A percentile compares a stretch with the other conserved stretches of the same genome.
These are phyloP conservation scores for Mayetiola destructor DNA, from an alignment of 2,888 invertebrate species.

Conservation along the genomic window DNA sequence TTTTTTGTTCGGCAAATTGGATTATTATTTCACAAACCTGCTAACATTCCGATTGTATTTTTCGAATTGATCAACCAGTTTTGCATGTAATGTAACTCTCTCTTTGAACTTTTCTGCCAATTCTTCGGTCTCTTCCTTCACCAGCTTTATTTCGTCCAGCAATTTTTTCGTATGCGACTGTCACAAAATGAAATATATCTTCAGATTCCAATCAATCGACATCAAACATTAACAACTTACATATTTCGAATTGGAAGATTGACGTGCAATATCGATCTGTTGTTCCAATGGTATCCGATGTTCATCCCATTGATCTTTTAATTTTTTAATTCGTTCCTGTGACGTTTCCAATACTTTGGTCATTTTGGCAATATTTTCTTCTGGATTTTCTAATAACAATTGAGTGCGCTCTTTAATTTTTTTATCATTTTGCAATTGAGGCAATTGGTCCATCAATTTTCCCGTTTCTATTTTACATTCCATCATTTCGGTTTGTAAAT, in stretches of 20 bases:
- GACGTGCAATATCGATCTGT: conserved; percentile 33
- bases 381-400: conserved; percentile 49
- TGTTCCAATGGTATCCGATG: conserved; percentile 51
- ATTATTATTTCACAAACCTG: conserved; percentile 27
- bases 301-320: conserved; percentile 59
- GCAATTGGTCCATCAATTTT: conserved; percentile 34
- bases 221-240: conserved; percentile 21
- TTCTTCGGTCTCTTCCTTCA: conserved; percentile 32
- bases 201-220: not conserved
- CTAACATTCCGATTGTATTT: conserved; percentile 43
- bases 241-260: conserved; percentile 28
- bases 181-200: conserved; percentile 5
- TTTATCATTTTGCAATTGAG: conserved; percentile 32
- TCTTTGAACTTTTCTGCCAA: conserved; percentile 28
- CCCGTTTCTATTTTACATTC: conserved; percentile 24
- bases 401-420: conserved; percentile 45
- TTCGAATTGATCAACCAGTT: conserved; percentile 33
- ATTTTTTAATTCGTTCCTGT: conserved; percentile 44
- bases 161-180: conserved; percentile 19
- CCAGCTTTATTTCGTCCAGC: conserved; percentile 20
- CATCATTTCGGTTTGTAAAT: conserved; percentile 20
- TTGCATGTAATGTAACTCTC: conserved; percentile 34
- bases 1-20: not conserved
- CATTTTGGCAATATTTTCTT: conserved; percentile 43
- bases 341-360: conserved; percentile 44